Conservation (phyloP, 2,888 invertebrate species). For the Phyllotreta striolata region DNA sequence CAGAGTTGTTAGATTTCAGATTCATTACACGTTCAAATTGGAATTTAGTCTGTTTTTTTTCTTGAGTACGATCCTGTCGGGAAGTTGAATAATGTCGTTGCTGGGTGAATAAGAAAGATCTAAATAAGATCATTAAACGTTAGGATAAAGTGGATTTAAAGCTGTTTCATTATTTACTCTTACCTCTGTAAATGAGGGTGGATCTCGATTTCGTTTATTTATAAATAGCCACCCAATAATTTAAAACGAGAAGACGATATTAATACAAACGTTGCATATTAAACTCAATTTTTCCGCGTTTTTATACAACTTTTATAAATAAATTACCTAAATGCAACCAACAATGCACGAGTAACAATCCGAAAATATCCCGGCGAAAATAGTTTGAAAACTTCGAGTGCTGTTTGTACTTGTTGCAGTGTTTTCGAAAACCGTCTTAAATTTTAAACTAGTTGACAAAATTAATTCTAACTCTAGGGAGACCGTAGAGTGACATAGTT, state of each 20-base stretch:
- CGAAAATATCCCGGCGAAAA: not conserved
- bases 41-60: not conserved
- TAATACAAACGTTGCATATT: no score
- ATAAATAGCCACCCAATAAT: conserved; percentile 35
- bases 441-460: conserved; percentile 18
- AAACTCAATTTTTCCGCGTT: not conserved
- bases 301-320: not conserved
- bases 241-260: conserved; percentile 24
- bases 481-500: no score
- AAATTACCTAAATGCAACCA: no score
- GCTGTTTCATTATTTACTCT: conserved; percentile 33
- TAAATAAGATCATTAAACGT: conserved; percentile 30
- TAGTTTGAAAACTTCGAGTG: conserved; percentile 8
- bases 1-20: no score
- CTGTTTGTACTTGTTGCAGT: conserved; percentile 19
- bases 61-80: conserved; percentile 16
- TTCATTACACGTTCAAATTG: no score
- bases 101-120: conserved; percentile 25
- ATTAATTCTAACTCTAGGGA: not conserved
- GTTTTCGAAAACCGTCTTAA: conserved; percentile 15
- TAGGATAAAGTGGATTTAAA: conserved; percentile 31
- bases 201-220: conserved; percentile 33
- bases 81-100: conserved; percentile 17
- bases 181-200: conserved; percentile 37
- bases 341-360: no score